phyloP scores from a whole-genome alignment of 2,113 vertebrate species.

The Pomatostomus ruficeps region DNA sequence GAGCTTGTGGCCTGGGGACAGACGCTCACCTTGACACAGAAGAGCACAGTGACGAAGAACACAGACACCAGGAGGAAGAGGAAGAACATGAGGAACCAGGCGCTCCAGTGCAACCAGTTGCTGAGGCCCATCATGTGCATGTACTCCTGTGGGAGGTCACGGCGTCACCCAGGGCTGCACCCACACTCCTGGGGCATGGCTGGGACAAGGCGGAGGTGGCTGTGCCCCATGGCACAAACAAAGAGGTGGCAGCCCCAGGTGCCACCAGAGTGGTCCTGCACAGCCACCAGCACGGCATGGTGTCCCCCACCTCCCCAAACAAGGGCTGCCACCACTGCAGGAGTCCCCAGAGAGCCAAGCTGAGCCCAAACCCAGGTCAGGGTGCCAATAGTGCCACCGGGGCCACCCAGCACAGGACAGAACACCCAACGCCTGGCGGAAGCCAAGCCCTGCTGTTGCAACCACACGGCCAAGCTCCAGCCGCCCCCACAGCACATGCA shows the following conservation, averaged over 20 bases:
- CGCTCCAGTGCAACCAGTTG: constrained; percentile 94
- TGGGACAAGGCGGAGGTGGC: background rate
- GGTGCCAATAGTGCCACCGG: accelerated
- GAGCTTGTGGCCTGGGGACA: background rate
- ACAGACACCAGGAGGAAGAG: constrained; percentile 85
- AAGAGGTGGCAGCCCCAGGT: background rate
- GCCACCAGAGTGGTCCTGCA: background rate
- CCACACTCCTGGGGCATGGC: accelerated
- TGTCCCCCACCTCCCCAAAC: background rate
- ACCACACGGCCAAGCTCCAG: background rate
- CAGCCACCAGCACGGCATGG: accelerated
- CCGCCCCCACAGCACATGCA: accelerated
- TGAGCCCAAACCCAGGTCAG: background rate
- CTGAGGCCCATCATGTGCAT: constrained; percentile 99
- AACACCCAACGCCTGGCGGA: accelerated
- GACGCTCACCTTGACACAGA: constrained; percentile 85
- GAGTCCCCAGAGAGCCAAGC: background rate
- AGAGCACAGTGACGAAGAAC: constrained; percentile 88
- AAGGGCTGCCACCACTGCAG: background rate
- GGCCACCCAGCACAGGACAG: background rate
- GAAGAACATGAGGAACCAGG: constrained; percentile 97
- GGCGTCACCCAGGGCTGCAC: background rate
- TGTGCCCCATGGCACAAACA: background rate
- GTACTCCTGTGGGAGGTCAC: constrained; percentile 81
- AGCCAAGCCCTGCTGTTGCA: background rate